phyloP scores from a whole-genome alignment of 2,113 vertebrate species.

The Candoia aspera region DNA sequence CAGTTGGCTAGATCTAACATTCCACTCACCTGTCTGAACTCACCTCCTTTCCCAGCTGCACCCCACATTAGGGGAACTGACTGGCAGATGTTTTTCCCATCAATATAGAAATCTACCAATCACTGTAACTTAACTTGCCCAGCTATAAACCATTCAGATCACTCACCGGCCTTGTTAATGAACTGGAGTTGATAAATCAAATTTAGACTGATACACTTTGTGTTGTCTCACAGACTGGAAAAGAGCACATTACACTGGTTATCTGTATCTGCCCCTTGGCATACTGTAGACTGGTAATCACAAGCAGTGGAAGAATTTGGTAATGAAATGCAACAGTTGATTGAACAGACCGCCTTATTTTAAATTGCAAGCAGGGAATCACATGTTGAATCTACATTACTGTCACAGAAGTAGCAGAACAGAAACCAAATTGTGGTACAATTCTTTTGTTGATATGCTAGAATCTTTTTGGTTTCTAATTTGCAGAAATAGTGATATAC shows the following conservation, averaged over 20 bases:
- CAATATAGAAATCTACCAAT: not conserved
- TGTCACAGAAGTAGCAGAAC: not conserved
- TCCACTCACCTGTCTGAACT: not conserved
- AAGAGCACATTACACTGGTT: not conserved
- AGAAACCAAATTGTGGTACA: not conserved
- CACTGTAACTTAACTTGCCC: not conserved
- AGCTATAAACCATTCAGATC: not conserved
- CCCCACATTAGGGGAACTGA: not conserved
- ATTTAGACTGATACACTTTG: not conserved
- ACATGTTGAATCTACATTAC: not conserved
- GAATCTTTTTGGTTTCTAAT: not conserved
- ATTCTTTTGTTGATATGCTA: not conserved
- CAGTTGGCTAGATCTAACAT: not conserved
- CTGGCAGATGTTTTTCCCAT: not conserved
- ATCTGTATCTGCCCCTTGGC: not conserved
- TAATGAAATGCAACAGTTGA: not conserved
- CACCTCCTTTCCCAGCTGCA: not conserved
- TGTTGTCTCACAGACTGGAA: not conserved
- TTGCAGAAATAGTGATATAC: not conserved
- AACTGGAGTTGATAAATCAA: not conserved
- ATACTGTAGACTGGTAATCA: not conserved
- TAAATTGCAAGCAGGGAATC: not conserved
- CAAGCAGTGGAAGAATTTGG: not conserved
- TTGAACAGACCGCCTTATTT: not conserved
- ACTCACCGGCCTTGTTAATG: not conserved